Evolutionary conservation across 2,888 invertebrate genomes (phyloP).

Genomic region (Frankliniella intonsa): DNA sequence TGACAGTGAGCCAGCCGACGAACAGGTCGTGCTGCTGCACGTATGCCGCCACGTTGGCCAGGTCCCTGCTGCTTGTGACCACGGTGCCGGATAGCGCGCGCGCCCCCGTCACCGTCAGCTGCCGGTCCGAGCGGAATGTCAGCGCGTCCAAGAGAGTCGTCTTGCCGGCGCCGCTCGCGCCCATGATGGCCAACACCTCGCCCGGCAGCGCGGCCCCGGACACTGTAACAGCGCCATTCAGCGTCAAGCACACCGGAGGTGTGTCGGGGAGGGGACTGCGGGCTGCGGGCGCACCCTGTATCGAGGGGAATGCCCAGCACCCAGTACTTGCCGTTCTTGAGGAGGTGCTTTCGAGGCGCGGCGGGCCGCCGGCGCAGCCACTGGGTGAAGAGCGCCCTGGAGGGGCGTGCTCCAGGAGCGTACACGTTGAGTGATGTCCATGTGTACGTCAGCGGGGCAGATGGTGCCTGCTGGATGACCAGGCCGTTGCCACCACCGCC

Average conservation of each 20-base stretch:
- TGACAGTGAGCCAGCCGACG: constrained; percentile 82
- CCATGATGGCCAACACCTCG: constrained; percentile 46
- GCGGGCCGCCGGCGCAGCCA: constrained; percentile 31
- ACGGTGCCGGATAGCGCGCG: constrained; percentile 41
- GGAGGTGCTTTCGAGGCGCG: constrained; percentile 59
- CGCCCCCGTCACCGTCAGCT: constrained; percentile 9
- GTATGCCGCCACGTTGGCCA: constrained; percentile 78
- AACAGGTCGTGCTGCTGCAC: constrained; percentile 94
- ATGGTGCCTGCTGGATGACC: neutral
- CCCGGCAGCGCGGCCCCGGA: constrained; percentile 44
- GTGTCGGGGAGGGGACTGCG: too few relatives aligned
- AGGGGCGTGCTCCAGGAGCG: constrained; percentile 53
- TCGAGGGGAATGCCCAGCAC: neutral
- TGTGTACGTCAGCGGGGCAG: constrained; percentile 58
- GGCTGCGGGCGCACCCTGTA: too few relatives aligned
- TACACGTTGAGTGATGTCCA: constrained; percentile 78
- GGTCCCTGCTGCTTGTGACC: constrained; percentile 63
- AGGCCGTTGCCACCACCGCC: neutral
- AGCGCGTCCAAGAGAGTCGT: constrained; percentile 53
- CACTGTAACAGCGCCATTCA: constrained; percentile 39
- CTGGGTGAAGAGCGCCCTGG: constrained; percentile 41
- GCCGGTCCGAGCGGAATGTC: constrained; percentile 42
- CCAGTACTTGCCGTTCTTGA: constrained; percentile 61
- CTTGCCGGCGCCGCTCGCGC: constrained; percentile 50
- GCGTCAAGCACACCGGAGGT: neutral